Evolutionary conservation across 1,140 invertebrate genomes (phyloP).

Genomic region (Periplaneta americana): DNA sequence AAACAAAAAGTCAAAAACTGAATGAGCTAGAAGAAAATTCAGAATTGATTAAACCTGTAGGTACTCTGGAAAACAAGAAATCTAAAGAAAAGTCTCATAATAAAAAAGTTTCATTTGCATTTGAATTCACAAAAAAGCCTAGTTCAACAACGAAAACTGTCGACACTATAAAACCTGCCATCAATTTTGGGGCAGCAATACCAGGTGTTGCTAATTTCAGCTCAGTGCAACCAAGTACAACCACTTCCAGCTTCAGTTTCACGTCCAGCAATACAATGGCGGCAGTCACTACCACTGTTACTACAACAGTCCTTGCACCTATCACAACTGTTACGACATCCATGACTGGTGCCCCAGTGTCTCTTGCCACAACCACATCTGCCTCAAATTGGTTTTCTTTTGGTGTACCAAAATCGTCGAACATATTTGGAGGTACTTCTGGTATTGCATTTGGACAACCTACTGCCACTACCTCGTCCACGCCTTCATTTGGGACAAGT

Average conservation of each 20-base stretch:
- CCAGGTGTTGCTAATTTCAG: slow-evolving; percentile 13
- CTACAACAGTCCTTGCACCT: background rate
- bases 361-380: background rate
- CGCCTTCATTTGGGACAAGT: background rate
- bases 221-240: background rate
- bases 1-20: background rate
- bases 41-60: background rate
- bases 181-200: background rate
- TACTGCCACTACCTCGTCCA: slow-evolving; percentile 1
- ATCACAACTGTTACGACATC: background rate
- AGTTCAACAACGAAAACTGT: background rate
- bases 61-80: background rate
- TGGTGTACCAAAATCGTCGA: background rate
- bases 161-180: background rate
- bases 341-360: too few relatives aligned
- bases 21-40: background rate
- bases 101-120: background rate
- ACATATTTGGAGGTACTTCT: background rate
- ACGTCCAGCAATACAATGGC: background rate
- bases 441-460: background rate
- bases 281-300: background rate
- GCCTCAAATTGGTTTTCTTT: slow-evolving; percentile 2
- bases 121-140: background rate
- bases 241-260: background rate
- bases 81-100: background rate